Conservation (phyloP, 2,113 vertebrate species). For the Furnarius figulus region DNA sequence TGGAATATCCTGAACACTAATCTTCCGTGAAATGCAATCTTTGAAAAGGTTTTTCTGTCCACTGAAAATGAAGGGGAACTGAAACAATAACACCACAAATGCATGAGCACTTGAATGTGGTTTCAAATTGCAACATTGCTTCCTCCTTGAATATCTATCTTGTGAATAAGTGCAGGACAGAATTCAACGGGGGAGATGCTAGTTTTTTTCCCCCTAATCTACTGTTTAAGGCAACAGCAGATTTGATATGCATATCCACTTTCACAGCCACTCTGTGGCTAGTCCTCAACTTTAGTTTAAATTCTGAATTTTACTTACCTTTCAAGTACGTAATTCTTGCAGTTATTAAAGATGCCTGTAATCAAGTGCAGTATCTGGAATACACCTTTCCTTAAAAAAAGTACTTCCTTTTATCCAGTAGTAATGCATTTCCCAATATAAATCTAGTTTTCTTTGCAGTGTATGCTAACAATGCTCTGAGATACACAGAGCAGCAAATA, state of each 20-base stretch:
- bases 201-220: not conserved
- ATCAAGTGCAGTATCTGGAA: not conserved
- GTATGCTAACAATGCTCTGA: not conserved
- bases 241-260: not conserved
- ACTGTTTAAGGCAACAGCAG: not conserved
- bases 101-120: not conserved
- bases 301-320: not conserved
- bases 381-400: not conserved
- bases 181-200: rapidly evolving
- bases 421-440: not conserved
- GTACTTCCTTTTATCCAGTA: not conserved
- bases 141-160: not conserved
- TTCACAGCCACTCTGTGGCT: not conserved
- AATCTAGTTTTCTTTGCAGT: not conserved
- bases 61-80: not conserved
- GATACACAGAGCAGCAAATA: not conserved
- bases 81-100: not conserved
- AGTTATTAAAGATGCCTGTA: not conserved
- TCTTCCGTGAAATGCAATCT: not conserved
- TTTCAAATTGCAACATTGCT: not conserved
- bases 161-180: not conserved
- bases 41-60: not conserved
- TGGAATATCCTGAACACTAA: not conserved
- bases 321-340: not conserved
- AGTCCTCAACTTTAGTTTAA: not conserved